Evolutionary conservation across 35 echinoderm and acorn worm species (phyloP).

Genomic region (Anneissia japonica): DNA sequence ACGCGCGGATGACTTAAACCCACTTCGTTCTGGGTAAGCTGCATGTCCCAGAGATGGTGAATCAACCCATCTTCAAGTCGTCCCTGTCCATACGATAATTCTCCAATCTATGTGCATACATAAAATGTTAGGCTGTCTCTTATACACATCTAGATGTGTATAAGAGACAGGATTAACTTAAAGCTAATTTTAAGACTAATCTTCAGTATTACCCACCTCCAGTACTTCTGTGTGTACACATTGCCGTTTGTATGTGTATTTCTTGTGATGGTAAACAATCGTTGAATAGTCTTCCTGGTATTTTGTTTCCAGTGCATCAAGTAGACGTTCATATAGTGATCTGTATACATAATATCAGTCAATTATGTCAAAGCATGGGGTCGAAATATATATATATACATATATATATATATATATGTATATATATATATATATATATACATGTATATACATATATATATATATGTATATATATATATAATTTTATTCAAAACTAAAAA

Average conservation of each 20-base stretch:
- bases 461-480: too few species aligned
- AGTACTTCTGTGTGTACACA: constrained; percentile 70
- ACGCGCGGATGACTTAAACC: constrained; percentile 71
- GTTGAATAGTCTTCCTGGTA: constrained; percentile 53
- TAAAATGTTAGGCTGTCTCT: too few species aligned
- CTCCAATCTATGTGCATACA: constrained; percentile 46
- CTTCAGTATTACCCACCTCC: too few species aligned
- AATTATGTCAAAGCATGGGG: too few species aligned
- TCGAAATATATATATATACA: too few species aligned
- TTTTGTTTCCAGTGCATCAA: constrained; percentile 49
- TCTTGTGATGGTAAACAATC: constrained; percentile 58
- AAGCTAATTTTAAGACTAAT: too few species aligned
- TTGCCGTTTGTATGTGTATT: constrained; percentile 44
- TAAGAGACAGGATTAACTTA: too few species aligned
- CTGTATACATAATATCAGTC: constrained; percentile 24
- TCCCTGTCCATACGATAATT: constrained; percentile 72
- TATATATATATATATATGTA: too few species aligned
- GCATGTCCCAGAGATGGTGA: constrained; percentile 58
- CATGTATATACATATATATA: too few species aligned
- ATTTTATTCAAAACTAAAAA: too few species aligned
- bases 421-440: too few species aligned
- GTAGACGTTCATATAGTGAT: constrained; percentile 42
- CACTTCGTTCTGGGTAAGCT: constrained; percentile 62
- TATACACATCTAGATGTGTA: too few species aligned
- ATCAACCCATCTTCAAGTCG: constrained; percentile 52